Evolutionary conservation across 1,140 invertebrate species (phyloP).

Genomic region (Scaptomyza pallida): DNA sequence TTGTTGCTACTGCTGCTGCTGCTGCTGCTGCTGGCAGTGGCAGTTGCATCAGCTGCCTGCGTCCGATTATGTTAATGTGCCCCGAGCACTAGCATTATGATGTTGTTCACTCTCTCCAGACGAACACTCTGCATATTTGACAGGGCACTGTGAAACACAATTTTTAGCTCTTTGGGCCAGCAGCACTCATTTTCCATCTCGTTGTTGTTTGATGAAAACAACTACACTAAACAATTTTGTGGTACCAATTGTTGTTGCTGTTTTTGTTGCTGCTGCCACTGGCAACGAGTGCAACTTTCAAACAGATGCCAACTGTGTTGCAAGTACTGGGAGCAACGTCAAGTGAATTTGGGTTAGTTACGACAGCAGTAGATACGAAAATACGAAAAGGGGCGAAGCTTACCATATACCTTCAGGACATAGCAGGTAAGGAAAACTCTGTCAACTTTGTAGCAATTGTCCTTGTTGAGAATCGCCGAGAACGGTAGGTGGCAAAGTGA

Average conservation of each 20-base stretch:
- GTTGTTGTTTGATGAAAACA: slow-evolving; percentile 9
- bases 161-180: slow-evolving; percentile 6
- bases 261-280: slow-evolving; percentile 7
- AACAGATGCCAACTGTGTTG: slow-evolving; percentile 9
- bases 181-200: slow-evolving; percentile 7
- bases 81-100: slow-evolving; percentile 73
- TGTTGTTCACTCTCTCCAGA: slow-evolving; percentile 58
- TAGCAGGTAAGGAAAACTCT: not conserved
- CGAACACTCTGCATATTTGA: slow-evolving; percentile 75
- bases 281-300: not conserved
- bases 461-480: slow-evolving; percentile 3
- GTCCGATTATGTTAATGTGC: slow-evolving; percentile 78
- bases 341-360: slow-evolving; percentile 11
- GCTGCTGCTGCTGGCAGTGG: slow-evolving; percentile 47
- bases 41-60: slow-evolving; percentile 54
- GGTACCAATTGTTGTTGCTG: slow-evolving; percentile 7
- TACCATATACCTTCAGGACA: not conserved
- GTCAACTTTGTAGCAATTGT: slow-evolving; percentile 2
- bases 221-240: slow-evolving; percentile 19
- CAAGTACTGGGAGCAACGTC: slow-evolving; percentile 7
- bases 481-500: not conserved
- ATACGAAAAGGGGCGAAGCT: not conserved
- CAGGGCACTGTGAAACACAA: slow-evolving; percentile 15
- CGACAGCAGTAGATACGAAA: not conserved
- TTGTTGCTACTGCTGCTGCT: slow-evolving; percentile 14